Conservation (phyloP, 2,113 vertebrate species). For the Pachypanchax playfairii region DNA sequence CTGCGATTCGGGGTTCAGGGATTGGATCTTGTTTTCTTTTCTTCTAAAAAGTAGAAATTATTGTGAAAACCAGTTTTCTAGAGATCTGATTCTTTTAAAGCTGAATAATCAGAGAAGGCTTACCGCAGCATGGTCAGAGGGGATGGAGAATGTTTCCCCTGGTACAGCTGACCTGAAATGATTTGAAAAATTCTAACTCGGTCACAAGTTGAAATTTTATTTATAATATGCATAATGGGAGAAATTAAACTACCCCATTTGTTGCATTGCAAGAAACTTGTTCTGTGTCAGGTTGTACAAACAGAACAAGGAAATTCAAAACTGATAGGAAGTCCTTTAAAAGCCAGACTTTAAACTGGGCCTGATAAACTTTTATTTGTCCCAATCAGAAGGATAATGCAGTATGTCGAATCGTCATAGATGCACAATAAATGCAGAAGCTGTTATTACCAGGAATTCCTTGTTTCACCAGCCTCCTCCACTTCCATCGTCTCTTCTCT, state of each 20-base stretch:
- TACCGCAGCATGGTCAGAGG: constrained; percentile 77
- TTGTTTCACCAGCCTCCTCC: constrained; percentile 61
- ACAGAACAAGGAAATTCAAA: too few relatives aligned
- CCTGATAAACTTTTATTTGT: background rate
- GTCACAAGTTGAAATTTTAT: background rate
- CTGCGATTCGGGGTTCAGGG: constrained; percentile 60
- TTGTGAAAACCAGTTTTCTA: constrained; percentile 9
- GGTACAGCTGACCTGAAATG: constrained; percentile 56
- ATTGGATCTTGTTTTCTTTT: constrained; percentile 81
- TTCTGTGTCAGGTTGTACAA: background rate
- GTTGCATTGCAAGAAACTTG: background rate
- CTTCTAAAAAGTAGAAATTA: constrained; percentile 73
- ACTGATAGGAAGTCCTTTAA: too few relatives aligned
- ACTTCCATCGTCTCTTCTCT: constrained; percentile 69
- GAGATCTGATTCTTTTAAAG: background rate
- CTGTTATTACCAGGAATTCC: constrained; percentile 75
- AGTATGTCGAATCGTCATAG: accelerated
- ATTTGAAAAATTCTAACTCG: too few relatives aligned
- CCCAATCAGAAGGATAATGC: background rate
- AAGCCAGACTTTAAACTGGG: too few relatives aligned
- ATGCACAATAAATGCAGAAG: background rate
- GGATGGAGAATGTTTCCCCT: constrained; percentile 54
- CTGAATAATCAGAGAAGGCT: constrained; percentile 9
- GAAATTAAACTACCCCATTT: background rate
- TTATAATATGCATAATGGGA: background rate